phyloP scores from a whole-genome alignment of 1,140 invertebrate species.

The Hypsibius dujardini region DNA sequence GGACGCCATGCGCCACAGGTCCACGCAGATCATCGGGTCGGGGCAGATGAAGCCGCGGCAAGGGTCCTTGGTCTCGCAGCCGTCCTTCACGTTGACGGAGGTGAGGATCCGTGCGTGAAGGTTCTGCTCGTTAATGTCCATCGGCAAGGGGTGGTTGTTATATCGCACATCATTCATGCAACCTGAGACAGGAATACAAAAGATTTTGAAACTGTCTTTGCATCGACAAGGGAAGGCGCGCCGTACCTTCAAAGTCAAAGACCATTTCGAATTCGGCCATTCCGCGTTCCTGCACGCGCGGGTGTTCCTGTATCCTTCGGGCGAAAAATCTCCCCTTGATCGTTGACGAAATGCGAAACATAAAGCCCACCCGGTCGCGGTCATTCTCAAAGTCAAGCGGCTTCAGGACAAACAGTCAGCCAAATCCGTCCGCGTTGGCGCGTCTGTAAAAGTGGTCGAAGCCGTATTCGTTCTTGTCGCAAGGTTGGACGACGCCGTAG shows the following conservation, averaged over 20 bases:
- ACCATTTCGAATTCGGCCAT: slow-evolving; percentile 11
- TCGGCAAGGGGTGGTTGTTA: slow-evolving; percentile 77
- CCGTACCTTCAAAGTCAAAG: slow-evolving; percentile 13
- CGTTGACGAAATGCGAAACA: not conserved
- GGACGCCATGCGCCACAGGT: slow-evolving; percentile 49
- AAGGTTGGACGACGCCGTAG: no score
- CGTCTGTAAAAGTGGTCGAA: slow-evolving; percentile 64
- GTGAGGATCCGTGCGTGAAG: slow-evolving; percentile 80
- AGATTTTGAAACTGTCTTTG: no score
- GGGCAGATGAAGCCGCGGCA: slow-evolving; percentile 76
- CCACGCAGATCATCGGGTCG: slow-evolving; percentile 81
- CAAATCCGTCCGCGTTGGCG: slow-evolving; percentile 59
- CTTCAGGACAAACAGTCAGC: slow-evolving; percentile 76
- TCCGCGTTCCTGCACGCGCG: slow-evolving; percentile 12
- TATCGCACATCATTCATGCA: slow-evolving; percentile 66
- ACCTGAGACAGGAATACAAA: slow-evolving; percentile 36
- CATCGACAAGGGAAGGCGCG: no score
- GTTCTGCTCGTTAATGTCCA: slow-evolving; percentile 42
- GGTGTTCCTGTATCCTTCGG: not conserved
- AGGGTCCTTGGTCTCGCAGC: slow-evolving; percentile 80
- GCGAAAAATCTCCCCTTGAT: not conserved
- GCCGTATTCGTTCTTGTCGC: slow-evolving; percentile 28
- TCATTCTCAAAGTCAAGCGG: slow-evolving; percentile 88
- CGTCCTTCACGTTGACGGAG: slow-evolving; percentile 69
- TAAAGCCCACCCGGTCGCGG: slow-evolving; percentile 72